Evolutionary conservation across 1,140 invertebrate genomes (phyloP).

Genomic region (Frieseomelitta varia): DNA sequence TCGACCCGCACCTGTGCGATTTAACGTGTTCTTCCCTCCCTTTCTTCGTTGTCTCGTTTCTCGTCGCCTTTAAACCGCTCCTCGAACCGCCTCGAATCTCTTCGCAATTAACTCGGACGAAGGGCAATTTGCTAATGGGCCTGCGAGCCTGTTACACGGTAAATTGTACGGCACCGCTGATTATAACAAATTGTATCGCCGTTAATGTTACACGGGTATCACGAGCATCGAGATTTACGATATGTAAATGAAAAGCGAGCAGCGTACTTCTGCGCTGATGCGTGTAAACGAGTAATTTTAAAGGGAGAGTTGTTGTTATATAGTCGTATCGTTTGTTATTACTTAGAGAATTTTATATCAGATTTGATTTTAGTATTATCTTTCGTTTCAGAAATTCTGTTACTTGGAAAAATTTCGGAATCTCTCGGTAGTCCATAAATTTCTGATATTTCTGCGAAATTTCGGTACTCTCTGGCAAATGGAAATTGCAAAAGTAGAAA

Average conservation of each 20-base stretch:
- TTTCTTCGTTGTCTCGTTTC: background rate
- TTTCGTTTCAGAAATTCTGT: too few relatives aligned
- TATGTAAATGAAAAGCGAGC: background rate
- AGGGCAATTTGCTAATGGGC: constrained; percentile 29
- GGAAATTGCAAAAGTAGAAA: background rate
- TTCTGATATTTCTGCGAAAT: too few relatives aligned
- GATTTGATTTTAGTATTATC: too few relatives aligned
- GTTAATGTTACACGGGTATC: background rate
- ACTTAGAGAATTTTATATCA: background rate
- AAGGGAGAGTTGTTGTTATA: background rate
- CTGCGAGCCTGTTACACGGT: background rate
- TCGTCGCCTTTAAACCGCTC: constrained; percentile 14
- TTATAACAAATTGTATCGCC: background rate
- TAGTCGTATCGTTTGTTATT: background rate
- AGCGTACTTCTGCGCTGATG: background rate
- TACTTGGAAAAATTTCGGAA: too few relatives aligned
- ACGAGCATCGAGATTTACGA: background rate
- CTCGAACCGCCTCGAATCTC: background rate
- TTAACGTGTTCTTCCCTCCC: constrained; percentile 4
- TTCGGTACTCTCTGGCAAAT: background rate
- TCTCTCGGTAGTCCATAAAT: too few relatives aligned
- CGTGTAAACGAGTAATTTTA: background rate
- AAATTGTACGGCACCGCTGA: background rate
- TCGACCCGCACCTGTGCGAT: constrained; percentile 51
- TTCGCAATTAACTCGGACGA: constrained; percentile 22